Conservation (phyloP, 2,888 invertebrate species). For the Oligia latruncula region DNA sequence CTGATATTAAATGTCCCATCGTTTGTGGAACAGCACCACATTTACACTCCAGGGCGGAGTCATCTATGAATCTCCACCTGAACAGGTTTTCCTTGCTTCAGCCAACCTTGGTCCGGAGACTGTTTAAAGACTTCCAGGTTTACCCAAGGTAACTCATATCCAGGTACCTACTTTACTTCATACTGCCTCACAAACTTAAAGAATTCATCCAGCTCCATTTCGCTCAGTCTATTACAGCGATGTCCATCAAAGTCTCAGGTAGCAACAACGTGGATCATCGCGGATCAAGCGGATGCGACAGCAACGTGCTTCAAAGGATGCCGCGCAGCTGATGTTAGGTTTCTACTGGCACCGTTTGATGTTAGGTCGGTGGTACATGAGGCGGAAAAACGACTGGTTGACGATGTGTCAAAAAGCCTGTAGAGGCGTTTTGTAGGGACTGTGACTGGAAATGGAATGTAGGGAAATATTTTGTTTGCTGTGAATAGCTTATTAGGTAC, state of each 20-base stretch:
- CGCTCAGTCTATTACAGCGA: conserved; percentile 5
- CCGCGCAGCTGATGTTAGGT: conserved; percentile 22
- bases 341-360: conserved; percentile 34
- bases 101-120: too few species aligned
- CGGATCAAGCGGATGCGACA: conserved; percentile 12
- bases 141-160: too few species aligned
- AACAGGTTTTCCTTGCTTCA: too few species aligned
- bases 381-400: conserved; percentile 17
- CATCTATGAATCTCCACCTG: too few species aligned
- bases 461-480: neutral
- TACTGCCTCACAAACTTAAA: neutral
- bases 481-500: neutral
- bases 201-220: neutral
- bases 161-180: neutral
- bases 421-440: neutral
- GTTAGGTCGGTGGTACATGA: conserved; percentile 28
- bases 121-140: too few species aligned
- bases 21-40: too few species aligned
- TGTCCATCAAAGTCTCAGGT: conserved; percentile 35
- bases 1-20: too few species aligned
- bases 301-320: conserved; percentile 41
- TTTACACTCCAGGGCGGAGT: too few species aligned
- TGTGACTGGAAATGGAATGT: neutral
- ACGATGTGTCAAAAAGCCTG: neutral
- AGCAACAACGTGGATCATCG: conserved; percentile 21